phyloP scores from a whole-genome alignment of 2,797 vertebrate genomes.

The Strix occidentalis region DNA sequence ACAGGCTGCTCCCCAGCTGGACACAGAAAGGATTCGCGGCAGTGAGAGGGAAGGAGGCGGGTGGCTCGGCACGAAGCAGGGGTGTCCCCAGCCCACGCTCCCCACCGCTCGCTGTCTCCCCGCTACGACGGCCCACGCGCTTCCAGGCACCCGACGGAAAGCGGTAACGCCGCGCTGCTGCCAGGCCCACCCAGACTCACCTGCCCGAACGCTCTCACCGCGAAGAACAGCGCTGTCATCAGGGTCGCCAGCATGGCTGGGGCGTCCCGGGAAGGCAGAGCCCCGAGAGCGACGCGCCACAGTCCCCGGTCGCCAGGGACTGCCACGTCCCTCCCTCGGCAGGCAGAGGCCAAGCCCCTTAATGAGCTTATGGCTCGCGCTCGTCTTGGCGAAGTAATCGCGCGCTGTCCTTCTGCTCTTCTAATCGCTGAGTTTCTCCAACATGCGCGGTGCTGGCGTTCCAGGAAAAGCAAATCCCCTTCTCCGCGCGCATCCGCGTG shows the following conservation, averaged over 20 bases:
- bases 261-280: accelerated
- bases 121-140: too few species aligned
- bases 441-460: accelerated
- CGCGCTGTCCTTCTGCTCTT: neutral
- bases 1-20: slow-evolving; percentile 46
- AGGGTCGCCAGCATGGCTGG: slow-evolving; percentile 84
- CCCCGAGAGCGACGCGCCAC: accelerated
- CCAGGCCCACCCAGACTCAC: slow-evolving; percentile 67
- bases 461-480: slow-evolving; percentile 44
- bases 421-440: neutral
- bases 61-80: too few species aligned
- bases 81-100: accelerated
- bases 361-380: slow-evolving; percentile 39
- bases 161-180: accelerated
- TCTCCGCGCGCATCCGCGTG: accelerated
- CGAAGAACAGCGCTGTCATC: slow-evolving; percentile 85
- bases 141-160: neutral
- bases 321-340: neutral
- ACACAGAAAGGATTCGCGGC: neutral
- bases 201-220: slow-evolving; percentile 81
- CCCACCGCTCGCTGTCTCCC: neutral
- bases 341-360: neutral
- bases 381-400: neutral
- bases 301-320: accelerated
- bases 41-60: neutral